These are phyloP conservation scores for Melanotus villosus DNA, from an alignment of 2,888 invertebrate species.

Conservation along the genomic window DNA sequence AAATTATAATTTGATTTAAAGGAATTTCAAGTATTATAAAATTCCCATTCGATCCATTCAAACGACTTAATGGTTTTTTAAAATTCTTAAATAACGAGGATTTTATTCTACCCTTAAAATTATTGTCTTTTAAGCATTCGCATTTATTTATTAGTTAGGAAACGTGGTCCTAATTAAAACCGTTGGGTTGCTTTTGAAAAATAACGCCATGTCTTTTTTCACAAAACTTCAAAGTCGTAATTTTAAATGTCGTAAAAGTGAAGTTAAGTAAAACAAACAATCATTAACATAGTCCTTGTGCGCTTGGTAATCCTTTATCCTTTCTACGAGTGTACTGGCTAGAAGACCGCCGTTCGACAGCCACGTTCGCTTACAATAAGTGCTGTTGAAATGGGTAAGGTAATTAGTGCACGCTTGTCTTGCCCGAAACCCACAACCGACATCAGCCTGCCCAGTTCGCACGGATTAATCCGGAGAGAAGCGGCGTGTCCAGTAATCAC, in stretches of 20 bases:
- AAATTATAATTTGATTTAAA: too few relatives aligned
- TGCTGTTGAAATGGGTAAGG: constrained; percentile 37
- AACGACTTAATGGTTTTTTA: too few relatives aligned
- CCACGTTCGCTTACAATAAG: constrained; percentile 36
- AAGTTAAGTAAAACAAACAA: constrained; percentile 25
- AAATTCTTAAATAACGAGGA: too few relatives aligned
- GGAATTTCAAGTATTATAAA: too few relatives aligned
- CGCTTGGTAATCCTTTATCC: constrained; percentile 36
- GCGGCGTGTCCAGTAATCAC: constrained; percentile 39
- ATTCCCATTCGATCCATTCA: too few relatives aligned
- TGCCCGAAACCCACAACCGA: constrained; percentile 33
- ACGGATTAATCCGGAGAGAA: constrained; percentile 39
- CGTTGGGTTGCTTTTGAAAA: too few relatives aligned
- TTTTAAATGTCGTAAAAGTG: constrained; percentile 7
- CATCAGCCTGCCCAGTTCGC: constrained; percentile 42
- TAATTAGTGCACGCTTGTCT: constrained; percentile 45
- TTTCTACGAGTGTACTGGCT: constrained; percentile 30
- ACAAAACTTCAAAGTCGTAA: background rate
- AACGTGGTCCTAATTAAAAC: too few relatives aligned
- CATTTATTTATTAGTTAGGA: too few relatives aligned
- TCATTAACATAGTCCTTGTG: constrained; percentile 31
- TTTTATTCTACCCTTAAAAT: too few relatives aligned
- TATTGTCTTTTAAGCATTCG: too few relatives aligned
- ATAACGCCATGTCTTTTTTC: too few relatives aligned
- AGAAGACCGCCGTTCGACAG: constrained; percentile 41